phyloP scores from a whole-genome alignment of 2,113 vertebrate species.

The Saimiri boliviensis region DNA sequence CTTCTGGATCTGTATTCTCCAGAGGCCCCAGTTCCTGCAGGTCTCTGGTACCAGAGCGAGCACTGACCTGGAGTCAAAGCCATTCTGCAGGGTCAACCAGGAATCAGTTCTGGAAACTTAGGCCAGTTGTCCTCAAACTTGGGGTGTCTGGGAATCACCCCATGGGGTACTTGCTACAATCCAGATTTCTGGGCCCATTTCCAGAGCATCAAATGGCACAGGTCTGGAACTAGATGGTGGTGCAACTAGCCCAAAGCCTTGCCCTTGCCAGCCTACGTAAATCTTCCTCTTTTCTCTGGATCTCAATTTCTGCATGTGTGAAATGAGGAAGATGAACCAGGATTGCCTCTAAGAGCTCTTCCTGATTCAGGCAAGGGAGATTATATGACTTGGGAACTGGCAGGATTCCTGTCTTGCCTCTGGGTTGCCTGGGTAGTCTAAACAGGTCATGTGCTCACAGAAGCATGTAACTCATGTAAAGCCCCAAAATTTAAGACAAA shows the following conservation, averaged over 20 bases:
- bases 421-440: not conserved
- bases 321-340: not conserved
- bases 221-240: not conserved
- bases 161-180: not conserved
- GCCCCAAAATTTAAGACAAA: too few species aligned
- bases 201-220: not conserved
- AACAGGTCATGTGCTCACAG: not conserved
- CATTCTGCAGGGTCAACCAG: not conserved
- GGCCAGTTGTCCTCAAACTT: not conserved
- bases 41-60: not conserved
- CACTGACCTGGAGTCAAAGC: accelerated
- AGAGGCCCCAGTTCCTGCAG: not conserved
- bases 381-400: not conserved
- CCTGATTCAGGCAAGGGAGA: not conserved
- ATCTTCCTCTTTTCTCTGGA: not conserved
- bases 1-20: not conserved
- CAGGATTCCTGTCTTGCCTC: not conserved
- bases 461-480: not conserved
- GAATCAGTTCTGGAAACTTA: not conserved
- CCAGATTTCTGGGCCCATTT: not conserved
- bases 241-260: not conserved
- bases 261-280: not conserved
- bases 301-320: not conserved
- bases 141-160: not conserved
- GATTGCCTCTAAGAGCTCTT: not conserved